Percentiles rank a stretch among this genome's conserved stretches.
These are phyloP conservation scores for Xenopus borealis DNA, from an alignment of 2,113 vertebrate genomes.

Conservation along the genomic window DNA sequence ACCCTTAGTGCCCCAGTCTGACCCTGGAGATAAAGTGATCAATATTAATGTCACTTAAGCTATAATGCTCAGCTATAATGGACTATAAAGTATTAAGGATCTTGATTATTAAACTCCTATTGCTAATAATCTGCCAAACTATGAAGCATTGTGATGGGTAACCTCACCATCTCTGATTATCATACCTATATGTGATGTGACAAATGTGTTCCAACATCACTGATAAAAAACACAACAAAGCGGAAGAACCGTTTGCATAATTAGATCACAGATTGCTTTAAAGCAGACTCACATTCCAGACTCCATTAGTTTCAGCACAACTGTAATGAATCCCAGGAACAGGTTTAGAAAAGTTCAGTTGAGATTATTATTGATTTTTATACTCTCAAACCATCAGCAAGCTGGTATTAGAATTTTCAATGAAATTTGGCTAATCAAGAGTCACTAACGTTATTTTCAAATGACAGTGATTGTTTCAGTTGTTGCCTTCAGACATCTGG, in stretches of 20 bases:
- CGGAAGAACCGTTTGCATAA: constrained; percentile 55
- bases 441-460: constrained; percentile 16
- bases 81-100: background rate
- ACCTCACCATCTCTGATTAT: background rate
- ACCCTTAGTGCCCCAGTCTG: too few species aligned
- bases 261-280: constrained; percentile 51
- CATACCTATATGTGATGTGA: constrained; percentile 6
- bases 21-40: too few species aligned
- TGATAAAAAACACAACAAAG: constrained; percentile 51
- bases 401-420: constrained; percentile 39
- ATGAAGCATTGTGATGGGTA: background rate
- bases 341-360: constrained; percentile 54
- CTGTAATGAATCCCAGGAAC: constrained; percentile 54
- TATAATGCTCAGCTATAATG: too few species aligned
- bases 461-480: background rate
- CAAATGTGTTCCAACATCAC: constrained; percentile 53
- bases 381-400: constrained; percentile 40
- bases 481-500: constrained; percentile 26
- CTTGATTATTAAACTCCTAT: background rate
- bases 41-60: too few species aligned
- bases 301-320: constrained; percentile 58
- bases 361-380: constrained; percentile 57
- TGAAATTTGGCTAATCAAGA: constrained; percentile 20
- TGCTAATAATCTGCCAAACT: background rate
- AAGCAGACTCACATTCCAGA: constrained; percentile 57